Evolutionary conservation across 53 echinoderm and acorn worm species (phyloP).

Genomic region (Patiria pectinifera): DNA sequence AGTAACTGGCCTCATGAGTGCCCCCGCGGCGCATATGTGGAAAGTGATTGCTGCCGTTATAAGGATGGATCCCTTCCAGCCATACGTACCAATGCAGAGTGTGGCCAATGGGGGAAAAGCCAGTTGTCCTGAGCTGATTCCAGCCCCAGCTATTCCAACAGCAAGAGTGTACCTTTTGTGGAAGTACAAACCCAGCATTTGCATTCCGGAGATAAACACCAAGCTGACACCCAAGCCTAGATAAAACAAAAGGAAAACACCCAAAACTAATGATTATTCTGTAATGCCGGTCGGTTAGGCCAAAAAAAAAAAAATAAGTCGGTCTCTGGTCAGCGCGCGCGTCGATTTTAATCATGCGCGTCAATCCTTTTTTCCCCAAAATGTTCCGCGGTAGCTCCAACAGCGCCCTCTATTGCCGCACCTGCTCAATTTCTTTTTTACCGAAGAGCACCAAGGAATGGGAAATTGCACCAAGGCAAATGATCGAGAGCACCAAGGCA

Average conservation of each 20-base stretch:
- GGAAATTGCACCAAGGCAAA: no score
- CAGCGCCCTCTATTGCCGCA: no score
- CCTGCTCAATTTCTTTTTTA: no score
- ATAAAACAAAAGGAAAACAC: background rate
- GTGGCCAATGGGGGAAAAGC: slow-evolving; percentile 31
- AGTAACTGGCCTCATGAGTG: slow-evolving; percentile 27
- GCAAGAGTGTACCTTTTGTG: slow-evolving; percentile 11
- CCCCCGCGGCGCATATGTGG: slow-evolving; percentile 24
- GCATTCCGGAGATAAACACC: slow-evolving; percentile 6
- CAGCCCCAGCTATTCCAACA: background rate
- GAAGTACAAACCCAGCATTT: slow-evolving; percentile 22
- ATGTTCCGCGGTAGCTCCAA: no score
- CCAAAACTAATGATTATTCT: no score
- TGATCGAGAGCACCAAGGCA: no score
- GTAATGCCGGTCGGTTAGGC: no score
- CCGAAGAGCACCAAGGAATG: no score
- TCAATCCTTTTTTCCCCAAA: no score
- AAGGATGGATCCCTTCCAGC: slow-evolving; percentile 37
- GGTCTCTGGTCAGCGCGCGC: no score
- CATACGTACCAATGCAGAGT: background rate
- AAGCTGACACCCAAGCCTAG: slow-evolving; percentile 26
- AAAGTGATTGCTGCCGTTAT: slow-evolving; percentile 1
- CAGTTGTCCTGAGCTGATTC: slow-evolving; percentile 38
- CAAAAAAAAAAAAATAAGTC: no score
- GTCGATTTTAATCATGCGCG: no score